phyloP scores from a whole-genome alignment of 92 coral and sea anemone genomes.

The Porites rus region DNA sequence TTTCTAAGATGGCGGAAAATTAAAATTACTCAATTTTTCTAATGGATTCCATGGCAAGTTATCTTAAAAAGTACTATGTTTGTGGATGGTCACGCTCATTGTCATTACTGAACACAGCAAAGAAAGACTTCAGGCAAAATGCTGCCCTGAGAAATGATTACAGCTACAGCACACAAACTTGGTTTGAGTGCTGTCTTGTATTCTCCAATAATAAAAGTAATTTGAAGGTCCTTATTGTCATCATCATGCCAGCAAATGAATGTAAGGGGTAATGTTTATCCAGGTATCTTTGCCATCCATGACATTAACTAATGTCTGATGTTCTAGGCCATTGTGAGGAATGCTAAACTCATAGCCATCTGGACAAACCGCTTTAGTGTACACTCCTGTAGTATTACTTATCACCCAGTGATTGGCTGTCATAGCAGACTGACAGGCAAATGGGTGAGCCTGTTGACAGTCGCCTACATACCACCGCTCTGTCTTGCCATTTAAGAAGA shows the following conservation, averaged over 20 bases:
- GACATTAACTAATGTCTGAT: conserved; percentile 55
- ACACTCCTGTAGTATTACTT: conserved; percentile 49
- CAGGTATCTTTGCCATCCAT: conserved; percentile 65
- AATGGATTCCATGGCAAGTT: no score
- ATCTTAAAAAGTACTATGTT: no score
- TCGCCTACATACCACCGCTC: conserved; percentile 74
- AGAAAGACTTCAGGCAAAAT: no score
- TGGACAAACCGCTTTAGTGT: conserved; percentile 73
- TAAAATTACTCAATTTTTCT: no score
- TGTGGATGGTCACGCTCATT: no score
- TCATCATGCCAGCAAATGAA: conserved; percentile 38
- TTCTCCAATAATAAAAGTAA: no score
- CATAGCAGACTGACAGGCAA: conserved; percentile 69
- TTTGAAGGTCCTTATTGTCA: no score
- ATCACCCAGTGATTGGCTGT: conserved; percentile 36
- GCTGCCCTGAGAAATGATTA: no score
- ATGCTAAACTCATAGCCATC: conserved; percentile 70
- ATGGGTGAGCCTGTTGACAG: conserved; percentile 60
- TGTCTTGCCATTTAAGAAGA: conserved; percentile 61
- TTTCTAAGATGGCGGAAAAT: no score
- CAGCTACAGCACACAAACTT: no score
- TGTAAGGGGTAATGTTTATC: conserved; percentile 74
- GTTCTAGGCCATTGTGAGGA: conserved; percentile 79
- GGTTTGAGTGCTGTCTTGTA: no score
- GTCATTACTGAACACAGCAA: no score